Conservation (phyloP, 2,888 invertebrate species). For the Sinodicranocentrus sp. region DNA sequence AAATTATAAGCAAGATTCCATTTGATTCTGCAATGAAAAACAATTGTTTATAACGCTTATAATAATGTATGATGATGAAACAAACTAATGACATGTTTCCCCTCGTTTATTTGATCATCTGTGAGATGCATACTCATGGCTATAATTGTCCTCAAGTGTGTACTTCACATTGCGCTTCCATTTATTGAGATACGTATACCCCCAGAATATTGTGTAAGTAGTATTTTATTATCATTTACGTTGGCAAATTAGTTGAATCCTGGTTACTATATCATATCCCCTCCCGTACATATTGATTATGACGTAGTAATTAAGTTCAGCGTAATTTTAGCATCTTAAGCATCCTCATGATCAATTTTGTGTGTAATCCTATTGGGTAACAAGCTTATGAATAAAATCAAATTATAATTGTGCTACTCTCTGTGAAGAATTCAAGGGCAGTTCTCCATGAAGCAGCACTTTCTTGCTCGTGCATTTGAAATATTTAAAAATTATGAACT, state of each 20-base stretch:
- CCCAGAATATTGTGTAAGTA: constrained; percentile 35
- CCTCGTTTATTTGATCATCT: constrained; percentile 57
- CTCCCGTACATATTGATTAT: constrained; percentile 39
- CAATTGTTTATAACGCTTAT: constrained; percentile 66
- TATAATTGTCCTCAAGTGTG: constrained; percentile 13
- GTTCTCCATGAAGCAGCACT: too few species aligned
- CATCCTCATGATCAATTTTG: constrained; percentile 56
- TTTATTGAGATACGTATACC: constrained; percentile 61
- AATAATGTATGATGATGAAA: constrained; percentile 41
- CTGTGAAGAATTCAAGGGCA: background rate
- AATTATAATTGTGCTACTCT: constrained; percentile 50
- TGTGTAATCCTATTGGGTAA: constrained; percentile 65
- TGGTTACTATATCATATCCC: constrained; percentile 12
- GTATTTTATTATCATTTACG: constrained; percentile 62
- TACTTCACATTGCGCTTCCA: constrained; percentile 64
- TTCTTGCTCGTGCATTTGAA: too few species aligned
- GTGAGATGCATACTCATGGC: constrained; percentile 40
- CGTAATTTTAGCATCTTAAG: constrained; percentile 55
- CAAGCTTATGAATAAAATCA: constrained; percentile 67
- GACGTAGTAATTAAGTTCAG: constrained; percentile 50
- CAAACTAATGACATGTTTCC: constrained; percentile 39
- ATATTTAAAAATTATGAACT: too few species aligned
- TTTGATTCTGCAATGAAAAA: constrained; percentile 61
- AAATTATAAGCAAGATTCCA: constrained; percentile 57
- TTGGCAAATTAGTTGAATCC: constrained; percentile 52